Conservation (phyloP, 2,888 invertebrate genomes). For the Dysmachus trigonus region DNA sequence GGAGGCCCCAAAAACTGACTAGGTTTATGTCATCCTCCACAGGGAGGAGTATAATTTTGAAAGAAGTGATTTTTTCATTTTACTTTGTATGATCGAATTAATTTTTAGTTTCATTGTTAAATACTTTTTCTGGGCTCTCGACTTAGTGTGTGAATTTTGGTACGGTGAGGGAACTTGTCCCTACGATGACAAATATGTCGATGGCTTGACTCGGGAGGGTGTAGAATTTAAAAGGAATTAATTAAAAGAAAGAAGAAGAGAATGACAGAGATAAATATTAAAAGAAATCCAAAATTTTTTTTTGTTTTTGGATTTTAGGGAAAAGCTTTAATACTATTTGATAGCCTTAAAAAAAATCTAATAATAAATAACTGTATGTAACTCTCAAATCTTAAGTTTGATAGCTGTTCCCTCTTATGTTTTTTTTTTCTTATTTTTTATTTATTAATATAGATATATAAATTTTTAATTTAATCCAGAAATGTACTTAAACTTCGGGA, state of each 20-base stretch:
- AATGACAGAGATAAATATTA: neutral
- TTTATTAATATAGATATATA: too few relatives aligned
- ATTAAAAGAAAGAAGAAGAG: too few relatives aligned
- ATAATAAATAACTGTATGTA: neutral
- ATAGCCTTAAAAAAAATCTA: neutral
- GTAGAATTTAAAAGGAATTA: neutral
- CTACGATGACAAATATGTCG: neutral
- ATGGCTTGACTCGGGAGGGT: neutral
- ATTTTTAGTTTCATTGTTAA: neutral
- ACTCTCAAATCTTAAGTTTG: neutral
- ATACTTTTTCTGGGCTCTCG: neutral
- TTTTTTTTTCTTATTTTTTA: too few relatives aligned
- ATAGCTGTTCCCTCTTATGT: neutral
- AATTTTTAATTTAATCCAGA: too few relatives aligned
- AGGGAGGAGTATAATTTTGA: neutral
- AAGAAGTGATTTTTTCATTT: neutral
- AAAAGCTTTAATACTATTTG: neutral
- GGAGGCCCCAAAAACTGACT: neutral
- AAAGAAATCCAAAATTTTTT: neutral
- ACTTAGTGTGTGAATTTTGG: neutral
- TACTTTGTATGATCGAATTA: neutral
- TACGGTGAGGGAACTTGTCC: neutral
- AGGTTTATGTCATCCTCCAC: neutral
- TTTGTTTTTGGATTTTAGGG: neutral
- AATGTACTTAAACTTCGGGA: too few relatives aligned